Evolutionary conservation across 2,113 vertebrate genomes (phyloP), one percentile per base, ranked within the genome.

Genomic region (Rhea americana): DNA sequence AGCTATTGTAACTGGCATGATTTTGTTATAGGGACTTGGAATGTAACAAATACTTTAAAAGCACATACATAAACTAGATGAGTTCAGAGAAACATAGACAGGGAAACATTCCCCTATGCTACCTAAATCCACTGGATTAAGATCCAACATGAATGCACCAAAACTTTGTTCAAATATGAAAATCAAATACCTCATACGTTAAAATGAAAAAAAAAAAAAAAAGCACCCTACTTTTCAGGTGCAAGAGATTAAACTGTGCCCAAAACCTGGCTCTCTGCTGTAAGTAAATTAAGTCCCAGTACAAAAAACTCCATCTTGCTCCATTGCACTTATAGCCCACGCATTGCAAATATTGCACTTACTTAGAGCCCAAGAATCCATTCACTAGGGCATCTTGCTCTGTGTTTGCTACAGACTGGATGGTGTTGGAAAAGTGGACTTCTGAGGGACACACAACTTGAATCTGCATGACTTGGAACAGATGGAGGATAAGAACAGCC

Each of bases 391-490:
- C 37, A 80, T 50, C 67, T 58, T 63, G 37, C n/a, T 37, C 30
- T 75, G 13, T 73, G 28, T 39, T 66, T 73, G 73, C 47, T 83
- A 13, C 47, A 74, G 76, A 26, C 9, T 18, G 47, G 48, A 61
- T 72, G 47, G 16, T 81, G 73, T 35, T 84, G 83, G 68, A 72
- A 83, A 90, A 93, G 26, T 88, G 85, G 88, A 59, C 83, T 84
- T 91, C 22, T 86, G 93, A 94, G 93, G 83, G 90, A 92, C 83
- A 74, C n/a, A 53, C 35, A 65, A 65, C 62, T 81, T 91, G 82
- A 96, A 93, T 86, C 80, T 93, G 56, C 80, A 71, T 85, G 89
- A 92, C 87, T 95, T 85, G 45, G 84, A 96, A 91, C 96, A 96
- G 96, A 95, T 96, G 90, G 91, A 96, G 87, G 77, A 72, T 62